Conservation (phyloP, 2,888 invertebrate genomes). For the Synergus gifuensis region DNA sequence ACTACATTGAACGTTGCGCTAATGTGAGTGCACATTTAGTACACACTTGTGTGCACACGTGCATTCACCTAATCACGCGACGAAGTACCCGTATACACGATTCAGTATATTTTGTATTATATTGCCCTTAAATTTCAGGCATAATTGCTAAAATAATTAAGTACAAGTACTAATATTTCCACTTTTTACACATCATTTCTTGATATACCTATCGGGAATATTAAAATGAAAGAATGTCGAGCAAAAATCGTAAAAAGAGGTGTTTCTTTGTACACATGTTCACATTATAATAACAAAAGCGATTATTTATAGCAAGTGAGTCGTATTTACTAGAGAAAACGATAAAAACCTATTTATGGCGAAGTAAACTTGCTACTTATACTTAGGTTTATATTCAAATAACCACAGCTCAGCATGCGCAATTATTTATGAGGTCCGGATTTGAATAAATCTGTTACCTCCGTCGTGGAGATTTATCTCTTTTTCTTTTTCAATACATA, state of each 20-base stretch:
- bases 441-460: constrained; percentile 38
- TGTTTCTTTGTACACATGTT: background rate
- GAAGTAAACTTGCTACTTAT: constrained; percentile 33
- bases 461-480: constrained; percentile 17
- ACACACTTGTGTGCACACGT: constrained; percentile 26
- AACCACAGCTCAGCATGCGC: constrained; percentile 24
- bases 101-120: constrained; percentile 12
- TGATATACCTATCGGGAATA: too few relatives aligned
- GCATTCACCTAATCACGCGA: constrained; percentile 30
- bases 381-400: constrained; percentile 37
- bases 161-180: too few relatives aligned
- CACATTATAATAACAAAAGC: background rate
- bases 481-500: background rate
- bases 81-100: constrained; percentile 22
- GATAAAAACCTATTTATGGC: constrained; percentile 37
- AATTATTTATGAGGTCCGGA: constrained; percentile 33
- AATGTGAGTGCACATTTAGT: background rate
- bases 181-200: too few relatives aligned
- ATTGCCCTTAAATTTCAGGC: too few relatives aligned
- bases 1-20: constrained; percentile 47
- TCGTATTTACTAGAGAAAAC: constrained; percentile 9
- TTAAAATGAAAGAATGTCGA: too few relatives aligned
- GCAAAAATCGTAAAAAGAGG: background rate
- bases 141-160: too few relatives aligned
- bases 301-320: constrained; percentile 19